phyloP scores from a whole-genome alignment of 2,113 vertebrate species.

The Ageneiosus marmoratus region DNA sequence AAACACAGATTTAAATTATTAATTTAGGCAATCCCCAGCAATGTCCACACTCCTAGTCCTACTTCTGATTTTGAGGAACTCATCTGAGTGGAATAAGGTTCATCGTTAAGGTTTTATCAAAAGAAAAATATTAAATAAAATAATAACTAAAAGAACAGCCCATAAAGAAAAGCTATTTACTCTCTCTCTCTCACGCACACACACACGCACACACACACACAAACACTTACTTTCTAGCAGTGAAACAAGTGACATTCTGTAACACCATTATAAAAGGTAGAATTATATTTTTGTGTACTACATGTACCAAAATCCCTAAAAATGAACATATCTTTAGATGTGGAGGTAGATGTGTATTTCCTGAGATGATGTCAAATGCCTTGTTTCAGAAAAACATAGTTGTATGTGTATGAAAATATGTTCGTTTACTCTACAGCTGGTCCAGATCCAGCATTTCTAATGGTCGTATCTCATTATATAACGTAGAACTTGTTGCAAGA shows the following conservation, averaged over 20 bases:
- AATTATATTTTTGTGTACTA: slow-evolving; percentile 35
- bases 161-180: slow-evolving; percentile 41
- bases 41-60: slow-evolving; percentile 62
- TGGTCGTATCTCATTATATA: not conserved
- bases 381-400: slow-evolving; percentile 21
- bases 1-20: slow-evolving; percentile 37
- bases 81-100: slow-evolving; percentile 57
- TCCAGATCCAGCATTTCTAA: not conserved
- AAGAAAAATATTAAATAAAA: slow-evolving; percentile 49
- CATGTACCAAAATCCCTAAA: slow-evolving; percentile 60
- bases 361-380: slow-evolving; percentile 69
- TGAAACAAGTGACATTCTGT: slow-evolving; percentile 57
- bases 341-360: slow-evolving; percentile 80
- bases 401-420: slow-evolving; percentile 31
- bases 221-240: slow-evolving; percentile 48
- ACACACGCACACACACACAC: slow-evolving; percentile 61
- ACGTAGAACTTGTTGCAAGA: not conserved
- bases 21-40: slow-evolving; percentile 39
- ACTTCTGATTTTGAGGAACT: slow-evolving; percentile 60
- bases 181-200: slow-evolving; percentile 61
- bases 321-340: slow-evolving; percentile 66
- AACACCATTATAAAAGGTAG: slow-evolving; percentile 55
- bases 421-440: slow-evolving; percentile 10
- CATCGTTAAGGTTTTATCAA: not conserved
- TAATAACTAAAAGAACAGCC: slow-evolving; percentile 51